Evolutionary conservation across 2,113 vertebrate genomes (phyloP).

Genomic region (Semicossyphus pulcher): DNA sequence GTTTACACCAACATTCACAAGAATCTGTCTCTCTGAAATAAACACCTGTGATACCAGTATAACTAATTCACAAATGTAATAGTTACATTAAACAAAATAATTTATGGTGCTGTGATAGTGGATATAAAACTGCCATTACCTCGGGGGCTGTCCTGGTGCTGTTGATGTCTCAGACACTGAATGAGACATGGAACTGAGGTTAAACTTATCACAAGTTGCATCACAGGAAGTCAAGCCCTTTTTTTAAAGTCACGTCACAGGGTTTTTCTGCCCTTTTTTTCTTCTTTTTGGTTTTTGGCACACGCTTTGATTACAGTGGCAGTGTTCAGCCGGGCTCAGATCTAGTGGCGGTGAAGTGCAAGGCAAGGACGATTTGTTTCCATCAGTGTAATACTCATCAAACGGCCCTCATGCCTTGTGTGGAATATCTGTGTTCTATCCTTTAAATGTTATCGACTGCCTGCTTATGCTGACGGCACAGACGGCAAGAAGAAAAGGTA

Average conservation of each 20-base stretch:
- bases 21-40: neutral
- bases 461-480: too few relatives aligned
- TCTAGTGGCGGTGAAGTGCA: too few relatives aligned
- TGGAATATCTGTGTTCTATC: too few relatives aligned
- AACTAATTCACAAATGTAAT: too few relatives aligned
- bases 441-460: too few relatives aligned
- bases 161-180: conserved; percentile 32
- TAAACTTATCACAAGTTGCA: conserved; percentile 27
- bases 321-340: neutral
- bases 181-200: conserved; percentile 37
- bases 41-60: neutral
- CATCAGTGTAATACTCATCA: neutral
- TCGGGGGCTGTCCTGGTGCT: conserved; percentile 33
- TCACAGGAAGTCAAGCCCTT: conserved; percentile 42
- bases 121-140: conserved; percentile 39
- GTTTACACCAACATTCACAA: neutral
- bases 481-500: too few relatives aligned
- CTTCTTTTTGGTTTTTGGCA: neutral
- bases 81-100: too few relatives aligned
- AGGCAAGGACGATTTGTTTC: neutral
- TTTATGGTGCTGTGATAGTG: neutral
- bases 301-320: neutral
- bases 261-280: neutral
- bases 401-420: too few relatives aligned
- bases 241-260: neutral